phyloP scores from a whole-genome alignment of 2,113 vertebrate species.

The Bostrychus sinensis region DNA sequence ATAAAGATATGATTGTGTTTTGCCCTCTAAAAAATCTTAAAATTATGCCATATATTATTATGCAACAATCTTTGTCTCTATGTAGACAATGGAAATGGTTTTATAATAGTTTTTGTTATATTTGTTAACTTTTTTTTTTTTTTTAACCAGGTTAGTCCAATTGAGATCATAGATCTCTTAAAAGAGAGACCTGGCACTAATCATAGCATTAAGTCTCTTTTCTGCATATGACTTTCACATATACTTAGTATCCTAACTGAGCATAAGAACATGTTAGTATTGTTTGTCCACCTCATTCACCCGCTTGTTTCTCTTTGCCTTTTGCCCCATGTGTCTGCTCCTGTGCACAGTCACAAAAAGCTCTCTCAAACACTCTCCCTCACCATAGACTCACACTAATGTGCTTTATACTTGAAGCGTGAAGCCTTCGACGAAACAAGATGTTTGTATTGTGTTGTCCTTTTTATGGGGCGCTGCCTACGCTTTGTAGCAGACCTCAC shows the following conservation, averaged over 20 bases:
- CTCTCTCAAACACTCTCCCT: conserved; percentile 5
- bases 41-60: no score
- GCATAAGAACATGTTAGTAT: background rate
- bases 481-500: conserved; percentile 54
- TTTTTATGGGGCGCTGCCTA: conserved; percentile 51
- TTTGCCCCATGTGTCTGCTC: conserved; percentile 1
- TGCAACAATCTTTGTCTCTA: no score
- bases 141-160: no score
- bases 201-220: background rate
- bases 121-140: no score
- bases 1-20: background rate
- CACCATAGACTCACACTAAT: conserved; percentile 43
- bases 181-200: background rate
- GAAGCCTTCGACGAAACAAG: conserved; percentile 69
- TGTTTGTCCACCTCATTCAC: conserved; percentile 13
- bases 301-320: conserved; percentile 17
- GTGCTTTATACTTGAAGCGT: conserved; percentile 57
- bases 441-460: conserved; percentile 62
- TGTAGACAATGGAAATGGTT: no score
- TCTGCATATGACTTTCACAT: no score
- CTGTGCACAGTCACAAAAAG: conserved; percentile 7
- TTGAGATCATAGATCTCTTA: no score
- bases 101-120: no score
- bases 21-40: background rate
- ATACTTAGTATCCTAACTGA: no score